A percentile compares a stretch with the other conserved stretches of the same genome.
Evolutionary conservation across 2,888 invertebrate genomes (phyloP).

Genomic region (Conomelus anceps): DNA sequence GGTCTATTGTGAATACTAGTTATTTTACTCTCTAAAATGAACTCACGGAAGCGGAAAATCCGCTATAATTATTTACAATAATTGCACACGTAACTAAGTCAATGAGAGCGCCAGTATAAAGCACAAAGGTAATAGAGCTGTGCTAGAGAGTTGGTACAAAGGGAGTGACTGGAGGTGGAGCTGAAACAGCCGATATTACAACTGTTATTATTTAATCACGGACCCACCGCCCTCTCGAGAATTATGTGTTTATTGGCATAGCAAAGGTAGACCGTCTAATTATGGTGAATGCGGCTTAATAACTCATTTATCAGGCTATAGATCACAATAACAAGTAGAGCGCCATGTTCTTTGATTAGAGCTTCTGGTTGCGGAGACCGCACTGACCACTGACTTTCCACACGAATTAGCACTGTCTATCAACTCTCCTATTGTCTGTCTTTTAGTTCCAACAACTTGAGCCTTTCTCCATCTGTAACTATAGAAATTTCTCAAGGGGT

Average conservation of each 20-base stretch:
- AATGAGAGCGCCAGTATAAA: not conserved
- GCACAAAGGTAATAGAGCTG: not conserved
- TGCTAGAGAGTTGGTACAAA: not conserved
- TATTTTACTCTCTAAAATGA: not conserved
- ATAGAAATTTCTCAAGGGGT: too few relatives aligned
- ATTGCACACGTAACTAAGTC: not conserved
- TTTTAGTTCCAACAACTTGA: too few relatives aligned
- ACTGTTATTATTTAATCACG: not conserved
- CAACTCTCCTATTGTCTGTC: not conserved
- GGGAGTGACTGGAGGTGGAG: not conserved
- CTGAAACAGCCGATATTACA: not conserved
- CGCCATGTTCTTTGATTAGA: not conserved
- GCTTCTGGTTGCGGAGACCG: not conserved
- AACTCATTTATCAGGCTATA: not conserved
- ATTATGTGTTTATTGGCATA: not conserved
- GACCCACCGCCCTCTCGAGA: not conserved
- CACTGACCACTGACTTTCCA: not conserved
- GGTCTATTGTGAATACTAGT: not conserved
- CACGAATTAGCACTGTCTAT: not conserved
- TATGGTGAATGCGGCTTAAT: not conserved
- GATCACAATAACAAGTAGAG: slow-evolving; percentile 4
- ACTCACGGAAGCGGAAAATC: not conserved
- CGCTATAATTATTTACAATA: not conserved
- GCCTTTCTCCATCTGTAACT: too few relatives aligned
- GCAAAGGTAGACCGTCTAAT: not conserved